These are phyloP conservation scores for Epistrophella euchroma DNA, from an alignment of 2,888 invertebrate genomes.

Conservation along the genomic window DNA sequence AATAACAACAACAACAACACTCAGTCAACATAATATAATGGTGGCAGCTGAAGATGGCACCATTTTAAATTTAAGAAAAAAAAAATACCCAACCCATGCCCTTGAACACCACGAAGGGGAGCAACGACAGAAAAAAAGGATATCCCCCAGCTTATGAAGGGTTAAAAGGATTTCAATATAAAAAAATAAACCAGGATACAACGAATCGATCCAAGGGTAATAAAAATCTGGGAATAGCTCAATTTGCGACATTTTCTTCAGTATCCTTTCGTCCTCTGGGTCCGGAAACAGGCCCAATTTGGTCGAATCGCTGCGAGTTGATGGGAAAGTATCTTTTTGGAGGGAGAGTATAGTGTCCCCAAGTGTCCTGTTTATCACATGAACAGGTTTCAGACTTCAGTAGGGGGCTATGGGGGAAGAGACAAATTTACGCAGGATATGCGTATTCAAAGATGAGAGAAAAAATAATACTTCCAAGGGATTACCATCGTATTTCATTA, in stretches of 20 bases:
- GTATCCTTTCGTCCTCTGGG: conserved; percentile 52
- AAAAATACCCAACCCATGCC: conserved; percentile 16
- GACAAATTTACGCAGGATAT: conserved; percentile 54
- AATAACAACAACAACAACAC: conserved; percentile 69
- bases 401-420: too few relatives aligned
- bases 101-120: conserved; percentile 38
- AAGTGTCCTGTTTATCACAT: conserved; percentile 74
- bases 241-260: conserved; percentile 71
- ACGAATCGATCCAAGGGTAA: conserved; percentile 70
- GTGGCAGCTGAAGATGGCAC: conserved; percentile 55
- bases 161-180: conserved; percentile 75
- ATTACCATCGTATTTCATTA: conserved; percentile 75
- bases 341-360: conserved; percentile 10
- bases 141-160: conserved; percentile 72
- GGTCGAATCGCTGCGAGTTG: conserved; percentile 47
- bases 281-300: conserved; percentile 65
- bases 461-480: conserved; percentile 59
- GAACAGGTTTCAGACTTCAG: conserved; percentile 53
- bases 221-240: conserved; percentile 76
- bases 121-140: conserved; percentile 53
- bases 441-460: conserved; percentile 58
- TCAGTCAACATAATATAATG: conserved; percentile 40
- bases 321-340: not conserved
- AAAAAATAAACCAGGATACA: conserved; percentile 64
- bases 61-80: conserved; percentile 61